These are phyloP conservation scores for Accipiter virgatus DNA, from an alignment of 2,113 vertebrate genomes.

Conservation along the genomic window DNA sequence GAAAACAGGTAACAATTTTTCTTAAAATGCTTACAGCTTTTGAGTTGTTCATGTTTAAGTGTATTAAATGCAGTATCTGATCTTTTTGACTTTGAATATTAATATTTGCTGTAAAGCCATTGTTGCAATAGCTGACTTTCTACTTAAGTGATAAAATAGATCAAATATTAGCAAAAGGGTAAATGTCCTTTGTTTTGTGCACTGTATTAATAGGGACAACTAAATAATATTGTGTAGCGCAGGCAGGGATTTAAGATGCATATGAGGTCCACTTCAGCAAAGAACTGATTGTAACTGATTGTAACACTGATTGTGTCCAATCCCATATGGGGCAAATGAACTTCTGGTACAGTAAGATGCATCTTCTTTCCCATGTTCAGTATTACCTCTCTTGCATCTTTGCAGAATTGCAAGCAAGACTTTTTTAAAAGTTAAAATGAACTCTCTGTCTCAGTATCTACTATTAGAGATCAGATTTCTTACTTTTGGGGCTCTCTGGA, in stretches of 20 bases:
- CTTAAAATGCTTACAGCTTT: background rate
- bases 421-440: background rate
- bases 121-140: background rate
- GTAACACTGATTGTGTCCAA: too few species aligned
- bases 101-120: background rate
- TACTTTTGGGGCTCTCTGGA: background rate
- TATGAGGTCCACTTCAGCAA: background rate
- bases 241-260: background rate
- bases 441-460: background rate
- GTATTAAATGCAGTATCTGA: background rate
- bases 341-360: background rate
- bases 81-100: background rate
- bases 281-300: background rate
- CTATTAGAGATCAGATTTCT: background rate
- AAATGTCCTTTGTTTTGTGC: background rate
- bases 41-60: background rate
- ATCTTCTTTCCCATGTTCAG: background rate
- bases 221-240: background rate
- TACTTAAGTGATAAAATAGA: background rate
- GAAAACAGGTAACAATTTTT: background rate
- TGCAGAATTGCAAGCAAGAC: background rate
- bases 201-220: background rate
- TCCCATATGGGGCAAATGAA: fast-evolving
- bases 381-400: background rate
- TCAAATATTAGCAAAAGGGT: background rate